Evolutionary conservation across 2,797 vertebrate genomes (phyloP).

Genomic region (Decapterus maruadsi): DNA sequence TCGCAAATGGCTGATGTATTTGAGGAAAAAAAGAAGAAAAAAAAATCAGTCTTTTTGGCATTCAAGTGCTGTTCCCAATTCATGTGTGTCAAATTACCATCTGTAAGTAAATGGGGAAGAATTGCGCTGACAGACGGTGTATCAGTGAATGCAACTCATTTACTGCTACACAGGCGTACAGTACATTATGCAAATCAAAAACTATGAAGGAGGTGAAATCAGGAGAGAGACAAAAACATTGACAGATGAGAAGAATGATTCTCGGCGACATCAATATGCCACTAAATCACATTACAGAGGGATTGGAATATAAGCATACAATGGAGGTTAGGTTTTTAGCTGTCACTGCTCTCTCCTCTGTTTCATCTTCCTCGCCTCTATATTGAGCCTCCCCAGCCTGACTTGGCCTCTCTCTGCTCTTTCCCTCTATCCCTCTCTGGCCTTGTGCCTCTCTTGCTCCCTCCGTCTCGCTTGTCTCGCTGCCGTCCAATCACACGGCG

Average conservation of each 20-base stretch:
- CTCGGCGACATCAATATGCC: conserved; percentile 60
- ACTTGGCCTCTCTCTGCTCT: conserved; percentile 30
- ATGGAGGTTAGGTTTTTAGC: conserved; percentile 43
- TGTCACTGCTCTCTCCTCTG: conserved; percentile 25
- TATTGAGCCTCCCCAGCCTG: conserved; percentile 8
- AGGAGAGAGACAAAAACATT: conserved; percentile 70
- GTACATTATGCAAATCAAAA: conserved; percentile 76
- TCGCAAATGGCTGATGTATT: conserved; percentile 43
- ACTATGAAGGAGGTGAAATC: conserved; percentile 72
- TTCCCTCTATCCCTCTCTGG: conserved; percentile 10
- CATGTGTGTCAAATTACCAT: conserved; percentile 82
- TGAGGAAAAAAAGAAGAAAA: conserved; percentile 4
- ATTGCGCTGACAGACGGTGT: conserved; percentile 67
- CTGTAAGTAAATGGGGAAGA: conserved; percentile 74
- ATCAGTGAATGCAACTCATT: conserved; percentile 69
- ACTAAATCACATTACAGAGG: conserved; percentile 72
- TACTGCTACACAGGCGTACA: conserved; percentile 65
- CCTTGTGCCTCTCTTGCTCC: conserved; percentile 10
- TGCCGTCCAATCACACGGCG: conserved; percentile 41
- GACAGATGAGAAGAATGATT: conserved; percentile 74
- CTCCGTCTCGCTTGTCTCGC: conserved; percentile 39
- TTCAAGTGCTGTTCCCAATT: conserved; percentile 62
- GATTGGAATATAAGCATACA: conserved; percentile 59
- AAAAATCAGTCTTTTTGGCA: conserved; percentile 52
- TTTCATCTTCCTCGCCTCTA: conserved; percentile 26